Conservation (phyloP, 2,888 invertebrate genomes). For the Drosophila basisetae region DNA sequence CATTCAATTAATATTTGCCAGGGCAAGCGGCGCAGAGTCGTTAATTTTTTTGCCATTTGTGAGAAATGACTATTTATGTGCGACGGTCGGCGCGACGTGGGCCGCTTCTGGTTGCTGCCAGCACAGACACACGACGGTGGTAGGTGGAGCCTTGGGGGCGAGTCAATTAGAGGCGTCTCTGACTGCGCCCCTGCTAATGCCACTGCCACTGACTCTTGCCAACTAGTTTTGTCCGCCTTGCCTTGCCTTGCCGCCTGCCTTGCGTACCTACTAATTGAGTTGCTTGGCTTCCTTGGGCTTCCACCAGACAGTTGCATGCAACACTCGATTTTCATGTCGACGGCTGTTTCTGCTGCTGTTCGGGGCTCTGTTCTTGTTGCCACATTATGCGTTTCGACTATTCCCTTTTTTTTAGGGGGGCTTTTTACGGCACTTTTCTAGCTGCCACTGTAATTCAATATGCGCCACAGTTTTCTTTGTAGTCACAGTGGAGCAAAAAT, state of each 20-base stretch:
- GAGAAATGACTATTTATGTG: conserved; percentile 66
- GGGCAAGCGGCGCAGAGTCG: conserved; percentile 34
- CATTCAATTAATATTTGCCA: conserved; percentile 81
- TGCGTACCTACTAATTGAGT: conserved; percentile 69
- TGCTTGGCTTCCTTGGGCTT: conserved; percentile 75
- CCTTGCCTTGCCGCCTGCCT: not conserved
- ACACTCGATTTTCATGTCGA: conserved; percentile 49
- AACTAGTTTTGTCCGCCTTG: conserved; percentile 34
- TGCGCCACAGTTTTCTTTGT: conserved; percentile 27
- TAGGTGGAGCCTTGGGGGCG: conserved; percentile 53
- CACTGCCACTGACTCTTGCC: conserved; percentile 8
- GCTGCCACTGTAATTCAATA: conserved; percentile 71
- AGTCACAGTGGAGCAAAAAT: conserved; percentile 36
- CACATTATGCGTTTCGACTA: conserved; percentile 22
- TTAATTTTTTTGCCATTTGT: conserved; percentile 60
- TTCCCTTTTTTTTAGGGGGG: conserved; percentile 28
- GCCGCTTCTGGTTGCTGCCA: conserved; percentile 24
- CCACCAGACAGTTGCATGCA: conserved; percentile 69
- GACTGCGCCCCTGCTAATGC: not conserved
- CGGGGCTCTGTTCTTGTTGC: conserved; percentile 24
- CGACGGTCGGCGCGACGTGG: conserved; percentile 17
- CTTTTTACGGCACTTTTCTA: conserved; percentile 70
- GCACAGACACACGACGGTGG: conserved; percentile 10
- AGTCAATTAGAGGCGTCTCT: conserved; percentile 7
- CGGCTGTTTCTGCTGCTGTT: conserved; percentile 7